Conservation (phyloP, 1,140 invertebrate species). For the Diachasmimorpha longicaudata region DNA sequence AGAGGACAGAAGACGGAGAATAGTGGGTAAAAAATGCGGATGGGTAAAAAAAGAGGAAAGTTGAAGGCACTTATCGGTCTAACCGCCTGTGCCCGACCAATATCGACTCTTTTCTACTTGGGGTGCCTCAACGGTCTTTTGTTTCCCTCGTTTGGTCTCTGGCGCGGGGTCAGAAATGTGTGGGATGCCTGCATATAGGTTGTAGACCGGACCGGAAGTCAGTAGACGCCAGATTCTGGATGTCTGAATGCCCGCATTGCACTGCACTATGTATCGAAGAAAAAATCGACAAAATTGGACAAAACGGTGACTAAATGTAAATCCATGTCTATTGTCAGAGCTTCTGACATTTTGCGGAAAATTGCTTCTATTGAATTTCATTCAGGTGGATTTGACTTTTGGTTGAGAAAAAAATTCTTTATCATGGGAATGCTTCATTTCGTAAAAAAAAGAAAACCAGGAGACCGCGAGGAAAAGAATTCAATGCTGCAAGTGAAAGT, state of each 20-base stretch:
- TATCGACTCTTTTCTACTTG: constrained; percentile 13
- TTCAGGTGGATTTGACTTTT: too few species aligned
- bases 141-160: neutral
- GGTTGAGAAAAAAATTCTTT: too few species aligned
- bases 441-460: too few species aligned
- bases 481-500: too few species aligned
- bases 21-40: neutral
- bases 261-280: neutral
- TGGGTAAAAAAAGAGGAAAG: neutral
- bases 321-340: neutral
- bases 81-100: constrained; percentile 12
- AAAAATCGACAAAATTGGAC: neutral
- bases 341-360: neutral
- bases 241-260: neutral
- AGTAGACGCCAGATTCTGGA: neutral
- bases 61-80: constrained; percentile 10
- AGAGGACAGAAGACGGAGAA: neutral
- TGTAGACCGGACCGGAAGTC: neutral
- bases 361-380: neutral
- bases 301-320: neutral
- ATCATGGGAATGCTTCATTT: too few species aligned
- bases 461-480: too few species aligned
- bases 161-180: neutral
- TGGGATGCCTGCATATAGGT: neutral
- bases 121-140: neutral